Base-by-base conservation (phyloP, 1,140 invertebrate genomes). In the Drosophila auraria region DNA sequence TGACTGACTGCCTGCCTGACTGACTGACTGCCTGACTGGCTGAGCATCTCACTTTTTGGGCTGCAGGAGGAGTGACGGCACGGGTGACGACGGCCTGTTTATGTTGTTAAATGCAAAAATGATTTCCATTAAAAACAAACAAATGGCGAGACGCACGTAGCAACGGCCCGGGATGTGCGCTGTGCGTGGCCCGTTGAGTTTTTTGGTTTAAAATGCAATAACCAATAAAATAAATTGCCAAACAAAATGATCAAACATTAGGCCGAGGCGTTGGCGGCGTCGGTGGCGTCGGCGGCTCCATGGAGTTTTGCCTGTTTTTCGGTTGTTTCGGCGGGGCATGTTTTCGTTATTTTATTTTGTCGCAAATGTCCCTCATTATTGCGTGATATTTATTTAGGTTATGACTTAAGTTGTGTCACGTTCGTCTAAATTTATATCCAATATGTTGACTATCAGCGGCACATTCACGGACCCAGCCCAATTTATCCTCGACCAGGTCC, bases 301-400 rank as follows among this genome's bases (percentile, higher is more conserved):
- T 38, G 33, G 53, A 56, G 58, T 72, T 84, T 44, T 71, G 57
- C 54, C 61, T 62, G 69, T 58, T 64, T 66, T 69, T 68, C 40
- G 40, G 33, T 30, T 38, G 57, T 20, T 20, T 20, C 20, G 20
- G 20, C 20, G 20, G 20, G 20, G 20, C 20, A 20, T 20, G 20
- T 68, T 62, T 77, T 27, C 59, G 51, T 42, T 79, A 60, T 86
- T 70, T 65, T 72, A 80, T 87, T 89, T 89, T 89, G 81, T 86
- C 75, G 86, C 86, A 89, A 89, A 90, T 89, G 86, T 86, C 64
- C 61, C 86, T 90, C 86, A 90, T 90, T 90, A 90, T 90, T 82
- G 86, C 86, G 86, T 90, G 86, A 90, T 90, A 90, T 90, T 90
- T 90, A 90, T 90, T 90, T 90, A 90, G 86, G 86, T 90, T 90